A percentile compares a stretch with the other conserved stretches of the same genome.
Evolutionary conservation across 2,113 vertebrate genomes (phyloP).

Genomic region (Pipa parva): DNA sequence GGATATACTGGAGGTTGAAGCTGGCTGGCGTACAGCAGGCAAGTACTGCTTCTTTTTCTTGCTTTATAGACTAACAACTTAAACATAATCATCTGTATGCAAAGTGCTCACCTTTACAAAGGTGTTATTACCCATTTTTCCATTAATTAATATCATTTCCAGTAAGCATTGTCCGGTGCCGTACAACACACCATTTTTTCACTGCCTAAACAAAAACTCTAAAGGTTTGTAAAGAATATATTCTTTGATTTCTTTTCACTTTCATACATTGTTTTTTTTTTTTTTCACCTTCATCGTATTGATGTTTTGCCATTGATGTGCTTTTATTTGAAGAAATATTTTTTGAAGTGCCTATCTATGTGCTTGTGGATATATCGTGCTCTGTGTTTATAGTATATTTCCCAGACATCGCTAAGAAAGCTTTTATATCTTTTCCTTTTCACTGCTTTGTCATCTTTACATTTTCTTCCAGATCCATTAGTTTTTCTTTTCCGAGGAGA

Average conservation of each 20-base stretch:
- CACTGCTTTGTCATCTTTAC: too few species aligned
- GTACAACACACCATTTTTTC: background rate
- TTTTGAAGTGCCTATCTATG: slow-evolving; percentile 37
- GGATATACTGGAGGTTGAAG: too few species aligned
- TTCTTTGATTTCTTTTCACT: background rate
- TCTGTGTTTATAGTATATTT: slow-evolving; percentile 19
- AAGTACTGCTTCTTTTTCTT: too few species aligned
- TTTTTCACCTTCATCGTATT: slow-evolving; percentile 19
- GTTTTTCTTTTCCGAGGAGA: too few species aligned
- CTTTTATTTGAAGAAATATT: slow-evolving; percentile 39
- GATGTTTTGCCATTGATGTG: slow-evolving; percentile 22
- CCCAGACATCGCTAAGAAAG: slow-evolving; percentile 24
- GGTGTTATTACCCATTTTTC: background rate
- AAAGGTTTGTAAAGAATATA: background rate
- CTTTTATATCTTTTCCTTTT: slow-evolving; percentile 23
- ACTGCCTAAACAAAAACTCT: background rate
- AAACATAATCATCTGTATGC: too few species aligned
- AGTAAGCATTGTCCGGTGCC: background rate
- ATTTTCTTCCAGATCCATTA: too few species aligned
- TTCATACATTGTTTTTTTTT: background rate
- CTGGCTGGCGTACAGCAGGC: too few species aligned
- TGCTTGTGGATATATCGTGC: slow-evolving; percentile 30
- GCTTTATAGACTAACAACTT: too few species aligned
- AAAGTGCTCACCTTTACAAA: too few species aligned
- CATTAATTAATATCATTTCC: background rate